A percentile compares a stretch with the other conserved stretches of the same genome.
Conservation (phyloP, 2,113 vertebrate genomes). For the Aphelocoma coerulescens region DNA sequence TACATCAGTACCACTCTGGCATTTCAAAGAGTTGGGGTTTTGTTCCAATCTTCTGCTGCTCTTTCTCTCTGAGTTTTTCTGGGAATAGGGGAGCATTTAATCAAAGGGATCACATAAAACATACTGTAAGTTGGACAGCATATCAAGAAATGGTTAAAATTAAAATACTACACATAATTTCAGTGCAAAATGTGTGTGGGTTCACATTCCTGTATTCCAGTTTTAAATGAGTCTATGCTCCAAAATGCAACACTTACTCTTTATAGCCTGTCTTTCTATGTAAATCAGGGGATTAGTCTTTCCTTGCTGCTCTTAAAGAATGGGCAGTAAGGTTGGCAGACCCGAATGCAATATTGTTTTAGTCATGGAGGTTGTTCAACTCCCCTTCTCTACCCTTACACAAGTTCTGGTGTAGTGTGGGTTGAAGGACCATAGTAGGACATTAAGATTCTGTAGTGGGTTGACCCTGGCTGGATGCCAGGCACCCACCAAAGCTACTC, state of each 20-base stretch:
- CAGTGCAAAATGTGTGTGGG: not conserved
- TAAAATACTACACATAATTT: not conserved
- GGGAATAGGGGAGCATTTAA: not conserved
- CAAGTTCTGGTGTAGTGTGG: not conserved
- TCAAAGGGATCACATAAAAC: slow-evolving; percentile 77
- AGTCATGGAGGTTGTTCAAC: not conserved
- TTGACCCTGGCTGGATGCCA: not conserved
- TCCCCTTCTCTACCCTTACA: not conserved
- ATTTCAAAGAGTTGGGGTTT: not conserved
- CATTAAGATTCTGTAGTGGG: not conserved
- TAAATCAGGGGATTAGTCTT: not conserved
- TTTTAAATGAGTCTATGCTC: not conserved
- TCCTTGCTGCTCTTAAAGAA: not conserved
- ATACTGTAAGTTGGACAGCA: slow-evolving; percentile 63
- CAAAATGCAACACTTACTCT: not conserved
- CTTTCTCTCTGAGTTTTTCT: not conserved
- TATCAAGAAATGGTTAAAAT: slow-evolving; percentile 70
- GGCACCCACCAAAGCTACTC: not conserved
- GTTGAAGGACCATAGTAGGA: not conserved
- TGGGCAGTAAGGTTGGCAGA: not conserved
- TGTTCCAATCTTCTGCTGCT: not conserved
- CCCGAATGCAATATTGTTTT: not conserved
- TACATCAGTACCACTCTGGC: accelerated
- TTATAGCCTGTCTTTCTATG: not conserved
- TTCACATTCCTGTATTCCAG: not conserved